Conservation (phyloP, 2,113 vertebrate genomes). For the Microtus richardsoni region DNA sequence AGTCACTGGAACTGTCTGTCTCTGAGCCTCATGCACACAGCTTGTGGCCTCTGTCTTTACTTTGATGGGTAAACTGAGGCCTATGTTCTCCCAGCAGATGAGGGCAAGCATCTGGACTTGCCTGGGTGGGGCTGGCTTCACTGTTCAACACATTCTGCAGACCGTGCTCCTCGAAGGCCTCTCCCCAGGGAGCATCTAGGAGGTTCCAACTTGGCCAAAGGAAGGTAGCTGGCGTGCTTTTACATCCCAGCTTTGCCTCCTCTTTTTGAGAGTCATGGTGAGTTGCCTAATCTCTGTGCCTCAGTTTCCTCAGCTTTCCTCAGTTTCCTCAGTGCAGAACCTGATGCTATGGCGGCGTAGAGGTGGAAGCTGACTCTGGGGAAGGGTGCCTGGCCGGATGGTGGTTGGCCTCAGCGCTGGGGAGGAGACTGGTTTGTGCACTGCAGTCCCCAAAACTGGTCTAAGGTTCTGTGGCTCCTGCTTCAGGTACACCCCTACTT, state of each 20-base stretch:
- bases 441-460: fast-evolving
- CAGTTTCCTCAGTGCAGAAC: too few species aligned
- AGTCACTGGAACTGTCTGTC: background rate
- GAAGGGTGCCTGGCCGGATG: background rate
- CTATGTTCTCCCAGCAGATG: background rate
- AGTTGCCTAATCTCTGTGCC: background rate
- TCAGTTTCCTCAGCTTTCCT: conserved; percentile 2
- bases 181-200: background rate
- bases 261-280: background rate
- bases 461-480: background rate
- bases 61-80: background rate
- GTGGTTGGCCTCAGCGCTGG: background rate
- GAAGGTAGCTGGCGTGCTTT: fast-evolving
- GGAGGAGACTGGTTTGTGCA: background rate
- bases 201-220: background rate
- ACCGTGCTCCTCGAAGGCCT: background rate
- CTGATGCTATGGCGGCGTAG: fast-evolving
- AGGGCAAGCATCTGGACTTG: too few species aligned
- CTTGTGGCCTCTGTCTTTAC: background rate
- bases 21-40: fast-evolving
- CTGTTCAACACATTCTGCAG: background rate
- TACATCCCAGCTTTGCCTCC: background rate
- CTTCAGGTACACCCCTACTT: background rate
- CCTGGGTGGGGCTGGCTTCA: background rate
- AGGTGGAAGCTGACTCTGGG: too few species aligned